Evolutionary conservation across 2,888 invertebrate genomes (phyloP).

Genomic region (Timema cristinae): DNA sequence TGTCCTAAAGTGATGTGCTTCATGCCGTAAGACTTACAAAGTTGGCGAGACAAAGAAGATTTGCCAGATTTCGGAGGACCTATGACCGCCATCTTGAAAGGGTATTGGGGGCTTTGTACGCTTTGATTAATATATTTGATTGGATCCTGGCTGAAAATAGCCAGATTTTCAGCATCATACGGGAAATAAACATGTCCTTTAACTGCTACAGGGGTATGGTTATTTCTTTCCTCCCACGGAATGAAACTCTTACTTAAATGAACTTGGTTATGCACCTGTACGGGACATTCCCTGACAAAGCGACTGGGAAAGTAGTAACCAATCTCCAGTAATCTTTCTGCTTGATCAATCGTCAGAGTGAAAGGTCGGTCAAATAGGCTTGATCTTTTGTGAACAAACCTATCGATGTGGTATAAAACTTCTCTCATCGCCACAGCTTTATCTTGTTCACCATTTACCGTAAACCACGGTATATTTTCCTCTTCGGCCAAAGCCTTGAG

Average conservation of each 20-base stretch:
- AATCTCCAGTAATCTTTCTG: not conserved
- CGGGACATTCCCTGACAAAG: not conserved
- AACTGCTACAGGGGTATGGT: not conserved
- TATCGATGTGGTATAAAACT: not conserved
- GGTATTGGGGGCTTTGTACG: not conserved
- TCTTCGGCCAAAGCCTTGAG: constrained; percentile 3
- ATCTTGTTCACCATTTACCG: not conserved
- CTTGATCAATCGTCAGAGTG: not conserved
- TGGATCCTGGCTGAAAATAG: not conserved
- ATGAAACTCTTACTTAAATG: not conserved
- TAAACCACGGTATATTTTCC: not conserved
- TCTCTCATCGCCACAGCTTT: not conserved
- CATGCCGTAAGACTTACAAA: not conserved
- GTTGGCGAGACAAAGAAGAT: not conserved
- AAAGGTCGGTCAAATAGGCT: not conserved
- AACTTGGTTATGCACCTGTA: not conserved
- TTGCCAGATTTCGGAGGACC: not conserved
- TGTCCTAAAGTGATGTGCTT: not conserved
- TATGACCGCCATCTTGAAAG: not conserved
- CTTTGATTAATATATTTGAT: not conserved
- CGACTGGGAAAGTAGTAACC: not conserved
- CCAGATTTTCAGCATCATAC: not conserved
- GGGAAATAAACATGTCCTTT: not conserved
- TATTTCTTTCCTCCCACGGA: not conserved
- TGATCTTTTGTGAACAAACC: not conserved